Base-by-base conservation (phyloP, 2,113 vertebrate species). In the Serilophus lunatus region DNA sequence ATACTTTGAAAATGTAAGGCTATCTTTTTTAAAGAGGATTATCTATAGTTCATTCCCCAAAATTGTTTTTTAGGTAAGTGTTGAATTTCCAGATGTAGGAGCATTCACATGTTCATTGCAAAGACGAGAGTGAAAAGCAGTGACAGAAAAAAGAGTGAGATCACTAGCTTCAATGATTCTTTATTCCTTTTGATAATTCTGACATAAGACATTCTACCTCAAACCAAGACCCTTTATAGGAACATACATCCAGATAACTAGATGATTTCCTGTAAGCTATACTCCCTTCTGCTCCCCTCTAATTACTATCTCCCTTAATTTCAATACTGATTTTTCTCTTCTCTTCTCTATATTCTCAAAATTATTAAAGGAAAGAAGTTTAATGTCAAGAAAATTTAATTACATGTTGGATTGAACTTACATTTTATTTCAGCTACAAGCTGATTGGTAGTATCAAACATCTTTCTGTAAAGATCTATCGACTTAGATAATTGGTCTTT, bases 401-500 rank as follows among this genome's bases (percentile, higher is more conserved):
- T 31, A 85, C 33, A 10, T 47, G 79, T 72, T 63, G 75, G 38
- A 88, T 3, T 86, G 59, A 53, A 97, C 98, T 98, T 98, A 99
- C 99, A 60, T 49, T 96, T 98, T 3, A 98, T 94, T 97, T 98
- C 95, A 24, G 71, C 18, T 56, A 98, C 72, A 29, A 99, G 97
- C 28, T 98, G 95, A 19, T 82, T 90, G 14, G 84, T 97, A 53
- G 97, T 88, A 33, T 97, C 93, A 95, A 99, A 97, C 74, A 96
- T 59, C 10, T 89, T 96, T 91, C 90, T 97, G 80, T 98, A 98
- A 40, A 56, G 54, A 25, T 70, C 18, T 89, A 99, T 90, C 36
- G 97, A 95, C n/a, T 92, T 86, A 18, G 88, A 97, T 68, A 99
- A 97, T 4, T 97, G 88, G 57, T 98, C 98, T 95, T 98, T 99